A percentile compares a stretch with the other conserved stretches of the same genome.
Evolutionary conservation across 2,888 invertebrate species (phyloP).

Genomic region (Phrixothrix hirtus): DNA sequence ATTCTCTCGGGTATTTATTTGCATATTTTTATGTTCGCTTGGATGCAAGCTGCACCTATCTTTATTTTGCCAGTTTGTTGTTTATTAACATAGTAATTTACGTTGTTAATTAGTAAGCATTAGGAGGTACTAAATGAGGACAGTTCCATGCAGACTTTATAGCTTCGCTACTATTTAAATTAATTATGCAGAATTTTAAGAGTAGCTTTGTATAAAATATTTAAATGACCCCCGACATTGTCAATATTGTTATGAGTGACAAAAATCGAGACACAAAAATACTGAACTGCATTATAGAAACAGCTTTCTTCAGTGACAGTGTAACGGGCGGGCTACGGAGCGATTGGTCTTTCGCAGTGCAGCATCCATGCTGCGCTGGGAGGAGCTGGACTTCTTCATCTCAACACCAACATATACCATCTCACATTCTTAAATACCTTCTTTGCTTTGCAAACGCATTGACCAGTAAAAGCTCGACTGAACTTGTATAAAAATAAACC

Average conservation of each 20-base stretch:
- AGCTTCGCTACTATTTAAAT: no score
- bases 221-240: no score
- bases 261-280: no score
- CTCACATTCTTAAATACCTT: constrained; percentile 4
- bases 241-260: no score
- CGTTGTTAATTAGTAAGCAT: constrained; percentile 16
- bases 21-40: constrained; percentile 7
- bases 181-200: no score
- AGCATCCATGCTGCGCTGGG: constrained; percentile 59
- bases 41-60: constrained; percentile 12
- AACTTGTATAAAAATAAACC: no score
- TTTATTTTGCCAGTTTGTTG: constrained; percentile 11
- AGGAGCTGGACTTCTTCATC: constrained; percentile 51
- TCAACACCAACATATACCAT: constrained; percentile 28
- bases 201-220: no score
- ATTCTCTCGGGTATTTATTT: background rate
- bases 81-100: constrained; percentile 13
- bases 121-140: constrained; percentile 15
- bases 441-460: background rate
- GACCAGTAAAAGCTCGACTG: background rate
- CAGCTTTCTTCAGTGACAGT: constrained; percentile 12
- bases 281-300: no score
- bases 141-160: constrained; percentile 2
- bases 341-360: constrained; percentile 52
- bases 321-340: constrained; percentile 35